Base-by-base conservation (phyloP, 2,888 invertebrate species). In the Geotrupes spiniger region DNA sequence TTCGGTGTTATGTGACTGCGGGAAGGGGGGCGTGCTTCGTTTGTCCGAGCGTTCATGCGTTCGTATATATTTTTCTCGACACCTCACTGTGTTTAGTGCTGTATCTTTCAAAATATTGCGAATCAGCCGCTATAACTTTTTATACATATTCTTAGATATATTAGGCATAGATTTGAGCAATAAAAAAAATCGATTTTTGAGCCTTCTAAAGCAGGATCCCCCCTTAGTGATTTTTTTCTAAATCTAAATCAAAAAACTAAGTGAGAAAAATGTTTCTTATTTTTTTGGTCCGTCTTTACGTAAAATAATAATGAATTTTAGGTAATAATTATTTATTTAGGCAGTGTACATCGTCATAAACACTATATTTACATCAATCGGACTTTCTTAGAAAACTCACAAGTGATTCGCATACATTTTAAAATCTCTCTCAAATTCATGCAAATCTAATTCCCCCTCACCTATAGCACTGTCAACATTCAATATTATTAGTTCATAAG, bases 321-420 rank as follows among this genome's bases (percentile, higher is more conserved):
- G 65, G 70, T 73, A 73, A 72, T 73, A 72, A 38, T 69, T 65
- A 69, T 72, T 71, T 71, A 69, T 70, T 69, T 70, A 73, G 73
- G 73, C 73, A 73, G 73, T 72, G 72, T 72, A 71, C 70, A 71
- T 72, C 69, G 64, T 71, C 70, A 69, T 73, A 73, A 60, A 71
- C 70, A 72, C 72, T 72, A 73, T 72, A 73, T 73, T 66, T 73
- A 73, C 72, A 73, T 69, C 70, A 68, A 69, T 66, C 70, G 65
- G 60, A 61, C 62, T 58, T 51, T 57, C 56, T 63, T 63, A 67
- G 63, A 65, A 66, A 64, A 63, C 60, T 62, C 52, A 61, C 62
- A 62, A 56, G 61, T 64, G 62, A 64, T 64, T 59, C 59, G 62
- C 62, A 57, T 63, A 62, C 60, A 60, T 59, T 37, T 52, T 37